phyloP scores from a whole-genome alignment of 2,888 invertebrate species.

The Heliconius sara region DNA sequence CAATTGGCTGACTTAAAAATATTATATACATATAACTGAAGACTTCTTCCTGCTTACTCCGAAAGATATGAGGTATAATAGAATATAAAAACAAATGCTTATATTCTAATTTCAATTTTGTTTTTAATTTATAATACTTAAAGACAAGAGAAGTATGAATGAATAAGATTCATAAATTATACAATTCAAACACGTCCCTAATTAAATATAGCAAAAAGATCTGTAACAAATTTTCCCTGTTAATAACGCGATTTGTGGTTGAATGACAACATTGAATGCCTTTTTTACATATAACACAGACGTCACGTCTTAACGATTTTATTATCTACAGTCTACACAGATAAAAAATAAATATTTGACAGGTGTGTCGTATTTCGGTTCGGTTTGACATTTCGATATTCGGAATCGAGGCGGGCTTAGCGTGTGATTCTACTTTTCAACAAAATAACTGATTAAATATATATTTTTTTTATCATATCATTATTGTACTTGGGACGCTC shows the following conservation, averaged over 20 bases:
- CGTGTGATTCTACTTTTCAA: constrained; percentile 69
- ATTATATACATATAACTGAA: no score
- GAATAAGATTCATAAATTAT: no score
- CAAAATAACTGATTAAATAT: constrained; percentile 46
- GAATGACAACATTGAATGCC: constrained; percentile 36
- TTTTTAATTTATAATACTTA: no score
- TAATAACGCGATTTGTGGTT: constrained; percentile 51
- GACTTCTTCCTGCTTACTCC: background rate
- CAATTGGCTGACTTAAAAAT: background rate
- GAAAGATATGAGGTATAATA: background rate
- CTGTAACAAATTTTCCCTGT: background rate
- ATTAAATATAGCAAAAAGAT: background rate
- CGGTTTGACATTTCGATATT: constrained; percentile 76
- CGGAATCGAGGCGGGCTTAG: constrained; percentile 68
- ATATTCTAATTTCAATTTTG: background rate
- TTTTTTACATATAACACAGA: constrained; percentile 31
- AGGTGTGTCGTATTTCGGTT: constrained; percentile 79
- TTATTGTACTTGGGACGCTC: constrained; percentile 55
- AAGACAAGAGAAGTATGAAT: no score
- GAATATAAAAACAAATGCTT: background rate
- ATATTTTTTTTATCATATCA: constrained; percentile 47
- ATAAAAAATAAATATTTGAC: constrained; percentile 67
- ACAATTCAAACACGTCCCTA: background rate
- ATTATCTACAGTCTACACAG: constrained; percentile 52
- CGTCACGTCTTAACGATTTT: constrained; percentile 26